Conservation (phyloP, 2,113 vertebrate genomes). For the Myanophis thanlyinensis region DNA sequence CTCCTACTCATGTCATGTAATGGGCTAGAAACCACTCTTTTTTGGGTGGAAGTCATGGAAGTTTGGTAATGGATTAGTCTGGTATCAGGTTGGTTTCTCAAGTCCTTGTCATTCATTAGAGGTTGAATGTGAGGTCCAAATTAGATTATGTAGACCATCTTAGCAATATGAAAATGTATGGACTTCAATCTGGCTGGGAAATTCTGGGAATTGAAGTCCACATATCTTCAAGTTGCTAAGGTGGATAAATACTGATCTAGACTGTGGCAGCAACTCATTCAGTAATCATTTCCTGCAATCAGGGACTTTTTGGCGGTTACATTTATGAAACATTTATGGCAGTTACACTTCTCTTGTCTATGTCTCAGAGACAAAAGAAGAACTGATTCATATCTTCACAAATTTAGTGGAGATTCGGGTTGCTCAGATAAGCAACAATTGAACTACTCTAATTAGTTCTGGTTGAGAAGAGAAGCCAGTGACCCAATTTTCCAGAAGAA, state of each 20-base stretch:
- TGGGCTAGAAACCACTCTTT: background rate
- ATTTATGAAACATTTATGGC: no score
- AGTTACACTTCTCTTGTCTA: background rate
- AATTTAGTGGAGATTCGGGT: accelerated
- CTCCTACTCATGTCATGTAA: background rate
- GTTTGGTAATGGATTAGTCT: background rate
- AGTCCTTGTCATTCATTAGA: background rate
- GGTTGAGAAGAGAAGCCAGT: background rate
- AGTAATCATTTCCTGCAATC: background rate
- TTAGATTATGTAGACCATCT: background rate
- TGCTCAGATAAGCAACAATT: accelerated
- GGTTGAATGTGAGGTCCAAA: background rate
- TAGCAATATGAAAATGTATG: background rate
- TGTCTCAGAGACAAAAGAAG: background rate
- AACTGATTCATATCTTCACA: accelerated
- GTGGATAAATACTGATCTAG: background rate
- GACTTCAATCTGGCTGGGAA: background rate
- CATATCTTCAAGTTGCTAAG: background rate
- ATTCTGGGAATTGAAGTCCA: background rate
- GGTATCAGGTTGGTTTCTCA: background rate
- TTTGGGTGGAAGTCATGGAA: background rate
- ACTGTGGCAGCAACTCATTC: no score
- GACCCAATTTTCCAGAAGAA: constrained; percentile 1
- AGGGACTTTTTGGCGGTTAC: no score
- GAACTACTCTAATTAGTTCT: accelerated